Percentiles rank a stretch among this genome's conserved stretches.
phyloP scores from a whole-genome alignment of 2,113 vertebrate genomes.

The Perognathus longimembris region DNA sequence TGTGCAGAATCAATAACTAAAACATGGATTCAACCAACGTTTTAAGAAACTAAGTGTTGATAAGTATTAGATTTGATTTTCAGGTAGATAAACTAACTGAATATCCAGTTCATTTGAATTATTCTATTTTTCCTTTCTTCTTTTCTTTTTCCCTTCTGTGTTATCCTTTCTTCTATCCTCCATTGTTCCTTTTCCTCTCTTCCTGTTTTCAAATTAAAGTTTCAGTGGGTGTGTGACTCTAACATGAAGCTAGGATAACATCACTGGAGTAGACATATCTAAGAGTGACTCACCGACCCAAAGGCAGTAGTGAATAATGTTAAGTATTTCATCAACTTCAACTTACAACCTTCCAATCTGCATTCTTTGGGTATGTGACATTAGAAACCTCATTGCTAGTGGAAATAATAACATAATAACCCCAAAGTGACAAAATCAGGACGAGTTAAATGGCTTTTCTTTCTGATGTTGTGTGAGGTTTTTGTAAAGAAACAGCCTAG shows the following conservation, averaged over 20 bases:
- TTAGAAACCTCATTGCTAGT: neutral
- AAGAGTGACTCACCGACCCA: neutral
- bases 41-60: neutral
- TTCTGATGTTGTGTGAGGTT: neutral
- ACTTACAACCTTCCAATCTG: neutral
- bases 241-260: neutral
- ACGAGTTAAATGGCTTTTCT: neutral
- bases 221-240: neutral
- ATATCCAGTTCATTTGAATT: neutral
- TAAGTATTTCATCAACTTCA: neutral
- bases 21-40: neutral
- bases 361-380: neutral
- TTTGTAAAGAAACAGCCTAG: constrained; percentile 39
- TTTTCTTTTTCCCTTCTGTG: accelerated
- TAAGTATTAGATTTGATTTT: constrained; percentile 17
- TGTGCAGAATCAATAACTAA: constrained; percentile 10
- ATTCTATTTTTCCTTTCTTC: neutral
- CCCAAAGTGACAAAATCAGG: neutral
- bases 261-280: neutral
- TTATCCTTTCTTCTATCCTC: neutral
- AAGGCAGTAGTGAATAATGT: neutral
- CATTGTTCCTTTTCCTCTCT: neutral
- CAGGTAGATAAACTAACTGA: neutral
- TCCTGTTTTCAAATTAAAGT: neutral
- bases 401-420: neutral